phyloP scores from a whole-genome alignment of 2,797 vertebrate genomes.

The Epinephelus malabaricus region DNA sequence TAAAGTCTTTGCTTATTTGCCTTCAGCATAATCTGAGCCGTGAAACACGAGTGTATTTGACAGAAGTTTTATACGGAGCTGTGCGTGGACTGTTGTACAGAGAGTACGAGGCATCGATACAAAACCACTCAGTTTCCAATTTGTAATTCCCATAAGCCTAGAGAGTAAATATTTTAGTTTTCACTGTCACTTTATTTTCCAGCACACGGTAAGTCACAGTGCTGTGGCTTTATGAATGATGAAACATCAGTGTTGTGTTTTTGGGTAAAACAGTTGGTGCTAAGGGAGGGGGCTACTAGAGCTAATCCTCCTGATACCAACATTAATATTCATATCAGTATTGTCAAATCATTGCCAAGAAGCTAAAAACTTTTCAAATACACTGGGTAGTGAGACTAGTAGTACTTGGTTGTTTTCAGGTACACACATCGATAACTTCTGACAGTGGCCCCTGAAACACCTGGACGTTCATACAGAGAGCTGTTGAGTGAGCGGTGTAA shows the following conservation, averaged over 20 bases:
- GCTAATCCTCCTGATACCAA: slow-evolving; percentile 22
- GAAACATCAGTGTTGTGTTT: slow-evolving; percentile 30
- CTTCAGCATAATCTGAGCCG: slow-evolving; percentile 50
- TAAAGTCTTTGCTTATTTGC: slow-evolving; percentile 54
- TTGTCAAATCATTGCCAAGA: slow-evolving; percentile 2
- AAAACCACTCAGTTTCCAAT: slow-evolving; percentile 28
- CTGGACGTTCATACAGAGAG: slow-evolving; percentile 6
- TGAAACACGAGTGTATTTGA: slow-evolving; percentile 32
- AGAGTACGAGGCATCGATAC: slow-evolving; percentile 7
- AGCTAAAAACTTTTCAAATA: slow-evolving; percentile 8
- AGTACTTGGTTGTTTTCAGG: slow-evolving; percentile 5
- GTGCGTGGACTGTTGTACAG: slow-evolving; percentile 9
- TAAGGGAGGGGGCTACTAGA: background rate
- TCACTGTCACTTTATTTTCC: slow-evolving; percentile 24
- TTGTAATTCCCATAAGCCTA: slow-evolving; percentile 28
- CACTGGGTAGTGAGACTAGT: background rate
- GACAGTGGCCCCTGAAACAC: slow-evolving; percentile 9
- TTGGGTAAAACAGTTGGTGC: slow-evolving; percentile 22
- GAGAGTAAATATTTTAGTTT: slow-evolving; percentile 30
- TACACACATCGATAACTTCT: slow-evolving; percentile 19
- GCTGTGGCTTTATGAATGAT: slow-evolving; percentile 36
- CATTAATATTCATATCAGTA: slow-evolving; percentile 34
- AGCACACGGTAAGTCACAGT: slow-evolving; percentile 18
- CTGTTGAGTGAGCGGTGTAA: slow-evolving; percentile 29
- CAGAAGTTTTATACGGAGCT: slow-evolving; percentile 35